phyloP scores from a whole-genome alignment of 2,888 invertebrate genomes.

The Plutella xylostella region DNA sequence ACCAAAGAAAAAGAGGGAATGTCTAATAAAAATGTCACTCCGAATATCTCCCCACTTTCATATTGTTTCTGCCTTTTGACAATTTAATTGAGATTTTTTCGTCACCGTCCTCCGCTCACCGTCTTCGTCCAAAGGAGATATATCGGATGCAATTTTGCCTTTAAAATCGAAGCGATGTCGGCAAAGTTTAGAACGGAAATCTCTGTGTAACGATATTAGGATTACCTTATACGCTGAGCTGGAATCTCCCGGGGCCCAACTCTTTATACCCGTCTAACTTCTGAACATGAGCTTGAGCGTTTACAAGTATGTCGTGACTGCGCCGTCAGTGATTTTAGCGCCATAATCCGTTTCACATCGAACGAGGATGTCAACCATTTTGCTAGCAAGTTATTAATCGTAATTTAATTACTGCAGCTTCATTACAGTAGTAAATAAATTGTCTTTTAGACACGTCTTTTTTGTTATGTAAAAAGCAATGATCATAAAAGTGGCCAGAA shows the following conservation, averaged over 20 bases:
- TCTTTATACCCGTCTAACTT: background rate
- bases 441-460: no score
- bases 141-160: slow-evolving; percentile 3
- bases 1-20: slow-evolving; percentile 12
- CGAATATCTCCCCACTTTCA: background rate
- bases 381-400: no score
- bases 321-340: no score
- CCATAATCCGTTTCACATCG: no score
- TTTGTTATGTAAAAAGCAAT: no score
- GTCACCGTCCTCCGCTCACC: no score
- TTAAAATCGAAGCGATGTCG: slow-evolving; percentile 2
- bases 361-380: no score
- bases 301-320: no score
- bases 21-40: slow-evolving; percentile 5
- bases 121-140: background rate
- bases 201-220: slow-evolving; percentile 8
- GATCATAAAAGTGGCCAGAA: no score
- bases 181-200: slow-evolving; percentile 6
- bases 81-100: slow-evolving; percentile 2
- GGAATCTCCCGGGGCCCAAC: background rate
- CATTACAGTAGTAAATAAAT: no score
- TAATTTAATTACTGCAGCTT: no score
- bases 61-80: background rate
- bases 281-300: background rate
- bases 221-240: slow-evolving; percentile 1